Conservation (phyloP, 2,797 vertebrate genomes). For the Leptodactylus fallax region DNA sequence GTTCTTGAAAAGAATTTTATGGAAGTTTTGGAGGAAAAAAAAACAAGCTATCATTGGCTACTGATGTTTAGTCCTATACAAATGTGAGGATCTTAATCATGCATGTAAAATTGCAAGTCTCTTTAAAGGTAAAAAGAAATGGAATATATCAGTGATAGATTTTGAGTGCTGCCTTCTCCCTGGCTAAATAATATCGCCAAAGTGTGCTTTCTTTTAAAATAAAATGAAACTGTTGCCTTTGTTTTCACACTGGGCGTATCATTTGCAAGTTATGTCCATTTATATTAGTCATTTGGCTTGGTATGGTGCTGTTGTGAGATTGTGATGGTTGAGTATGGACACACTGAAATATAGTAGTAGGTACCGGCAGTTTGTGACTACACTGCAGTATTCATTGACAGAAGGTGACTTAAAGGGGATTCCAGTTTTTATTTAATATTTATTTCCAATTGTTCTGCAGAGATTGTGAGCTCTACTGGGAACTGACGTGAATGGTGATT, state of each 20-base stretch:
- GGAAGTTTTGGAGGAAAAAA: slow-evolving; percentile 4
- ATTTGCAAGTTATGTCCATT: slow-evolving; percentile 1
- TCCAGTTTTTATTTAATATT: too few relatives aligned
- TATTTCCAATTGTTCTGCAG: too few relatives aligned
- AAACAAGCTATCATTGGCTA: slow-evolving; percentile 17
- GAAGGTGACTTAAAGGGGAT: too few relatives aligned
- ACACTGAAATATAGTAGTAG: neutral
- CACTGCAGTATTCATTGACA: neutral
- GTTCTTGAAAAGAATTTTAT: slow-evolving; percentile 3
- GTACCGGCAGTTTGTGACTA: too few relatives aligned
- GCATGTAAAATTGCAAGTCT: slow-evolving; percentile 47
- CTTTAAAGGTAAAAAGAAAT: slow-evolving; percentile 19
- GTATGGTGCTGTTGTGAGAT: neutral
- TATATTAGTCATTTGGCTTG: neutral
- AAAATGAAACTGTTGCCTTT: slow-evolving; percentile 51
- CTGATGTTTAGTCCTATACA: slow-evolving; percentile 35
- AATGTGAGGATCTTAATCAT: slow-evolving; percentile 42
- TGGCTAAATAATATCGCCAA: slow-evolving; percentile 39
- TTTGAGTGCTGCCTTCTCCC: slow-evolving; percentile 27
- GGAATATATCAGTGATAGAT: slow-evolving; percentile 49
- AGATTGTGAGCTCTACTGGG: too few relatives aligned
- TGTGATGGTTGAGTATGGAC: neutral
- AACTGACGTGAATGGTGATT: too few relatives aligned
- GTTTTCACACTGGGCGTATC: slow-evolving; percentile 39
- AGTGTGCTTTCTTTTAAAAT: slow-evolving; percentile 48